Percentiles rank a stretch among this genome's conserved stretches.
Conservation (phyloP, 2,797 vertebrate genomes). For the Galago senegalensis region DNA sequence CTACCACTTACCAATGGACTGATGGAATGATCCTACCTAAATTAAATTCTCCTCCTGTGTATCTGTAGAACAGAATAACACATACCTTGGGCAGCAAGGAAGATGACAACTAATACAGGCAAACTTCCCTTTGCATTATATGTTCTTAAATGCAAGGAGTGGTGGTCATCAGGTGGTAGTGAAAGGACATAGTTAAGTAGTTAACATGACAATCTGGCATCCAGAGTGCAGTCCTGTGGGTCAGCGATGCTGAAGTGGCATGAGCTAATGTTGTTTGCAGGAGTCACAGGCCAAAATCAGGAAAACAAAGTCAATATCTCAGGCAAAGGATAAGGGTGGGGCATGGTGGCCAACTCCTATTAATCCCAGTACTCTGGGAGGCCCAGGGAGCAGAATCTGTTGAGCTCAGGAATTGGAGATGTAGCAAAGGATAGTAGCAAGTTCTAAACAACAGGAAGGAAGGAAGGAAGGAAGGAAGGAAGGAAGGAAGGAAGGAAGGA, state of each 20-base stretch:
- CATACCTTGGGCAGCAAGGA: neutral
- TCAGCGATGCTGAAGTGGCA: neutral
- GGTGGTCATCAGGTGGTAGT: neutral
- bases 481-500: neutral
- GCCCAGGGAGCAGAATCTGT: too few relatives aligned
- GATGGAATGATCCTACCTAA: neutral
- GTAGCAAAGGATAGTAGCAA: neutral
- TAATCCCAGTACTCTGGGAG: too few relatives aligned
- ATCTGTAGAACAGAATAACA: neutral
- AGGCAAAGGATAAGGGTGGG: neutral
- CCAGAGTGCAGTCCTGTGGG: neutral
- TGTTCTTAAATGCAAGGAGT: neutral
- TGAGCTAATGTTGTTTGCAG: neutral
- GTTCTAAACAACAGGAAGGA: neutral
- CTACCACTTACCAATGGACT: neutral
- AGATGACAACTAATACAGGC: neutral
- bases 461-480: neutral
- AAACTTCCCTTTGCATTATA: neutral
- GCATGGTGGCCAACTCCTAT: too few relatives aligned
- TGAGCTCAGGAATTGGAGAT: too few relatives aligned
- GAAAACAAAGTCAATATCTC: neutral
- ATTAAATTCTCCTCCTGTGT: neutral
- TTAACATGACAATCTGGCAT: neutral
- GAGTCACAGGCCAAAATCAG: neutral
- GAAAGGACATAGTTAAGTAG: neutral